Conservation (phyloP, 1,140 invertebrate genomes). For the Ostrea denselamellosa region DNA sequence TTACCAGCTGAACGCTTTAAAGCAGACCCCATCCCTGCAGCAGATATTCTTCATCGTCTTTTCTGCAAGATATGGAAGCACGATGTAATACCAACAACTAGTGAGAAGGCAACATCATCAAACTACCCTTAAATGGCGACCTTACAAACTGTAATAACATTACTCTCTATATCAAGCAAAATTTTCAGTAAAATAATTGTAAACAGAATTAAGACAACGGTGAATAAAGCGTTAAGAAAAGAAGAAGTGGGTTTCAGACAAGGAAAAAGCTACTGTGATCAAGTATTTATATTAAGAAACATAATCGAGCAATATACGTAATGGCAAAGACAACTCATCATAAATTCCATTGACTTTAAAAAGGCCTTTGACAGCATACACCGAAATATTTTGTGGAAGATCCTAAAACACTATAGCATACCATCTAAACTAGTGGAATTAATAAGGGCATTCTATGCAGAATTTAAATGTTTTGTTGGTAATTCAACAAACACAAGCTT, state of each 20-base stretch:
- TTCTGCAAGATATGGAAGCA: too few species aligned
- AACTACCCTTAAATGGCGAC: too few species aligned
- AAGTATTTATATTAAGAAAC: too few species aligned
- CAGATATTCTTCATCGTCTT: slow-evolving; percentile 35
- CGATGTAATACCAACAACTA: too few species aligned
- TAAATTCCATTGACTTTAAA: slow-evolving; percentile 61
- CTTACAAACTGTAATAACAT: too few species aligned
- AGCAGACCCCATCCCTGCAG: background rate
- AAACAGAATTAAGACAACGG: slow-evolving; percentile 51
- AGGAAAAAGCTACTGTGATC: too few species aligned
- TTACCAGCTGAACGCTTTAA: slow-evolving; percentile 26
- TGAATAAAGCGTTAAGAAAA: slow-evolving; percentile 47
- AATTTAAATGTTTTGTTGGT: too few species aligned
- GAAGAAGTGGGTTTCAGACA: slow-evolving; percentile 55
- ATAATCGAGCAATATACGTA: too few species aligned
- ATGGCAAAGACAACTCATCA: slow-evolving; percentile 59
- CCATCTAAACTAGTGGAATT: slow-evolving; percentile 53
- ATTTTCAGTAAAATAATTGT: slow-evolving; percentile 54
- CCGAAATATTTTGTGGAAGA: too few species aligned
- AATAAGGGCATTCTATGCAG: slow-evolving; percentile 55
- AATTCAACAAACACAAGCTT: too few species aligned
- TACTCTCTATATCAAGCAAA: too few species aligned
- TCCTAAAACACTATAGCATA: slow-evolving; percentile 56
- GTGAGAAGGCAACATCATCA: too few species aligned
- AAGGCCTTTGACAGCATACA: slow-evolving; percentile 63